Evolutionary conservation across 1,140 invertebrate genomes (phyloP).

Genomic region (Neodiprion fabricii): DNA sequence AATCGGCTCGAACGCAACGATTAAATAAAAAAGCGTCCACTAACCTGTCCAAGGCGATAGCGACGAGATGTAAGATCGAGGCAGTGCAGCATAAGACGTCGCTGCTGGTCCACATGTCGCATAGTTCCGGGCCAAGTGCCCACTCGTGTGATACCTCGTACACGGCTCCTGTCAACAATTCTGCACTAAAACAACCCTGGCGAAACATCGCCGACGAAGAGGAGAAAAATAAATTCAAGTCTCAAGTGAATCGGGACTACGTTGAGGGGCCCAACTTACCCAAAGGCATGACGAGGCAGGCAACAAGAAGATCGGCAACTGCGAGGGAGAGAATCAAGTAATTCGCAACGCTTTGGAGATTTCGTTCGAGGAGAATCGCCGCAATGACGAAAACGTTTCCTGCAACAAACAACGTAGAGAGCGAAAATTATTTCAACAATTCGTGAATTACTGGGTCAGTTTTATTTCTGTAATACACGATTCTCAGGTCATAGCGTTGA

Average conservation of each 20-base stretch:
- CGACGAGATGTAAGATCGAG: slow-evolving; percentile 92
- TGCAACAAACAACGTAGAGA: slow-evolving; percentile 53
- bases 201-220: slow-evolving; percentile 49
- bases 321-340: slow-evolving; percentile 87
- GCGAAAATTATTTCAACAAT: slow-evolving; percentile 19
- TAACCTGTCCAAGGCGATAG: slow-evolving; percentile 92
- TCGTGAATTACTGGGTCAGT: background rate
- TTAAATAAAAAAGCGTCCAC: slow-evolving; percentile 16
- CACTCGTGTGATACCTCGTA: slow-evolving; percentile 68
- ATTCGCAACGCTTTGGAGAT: slow-evolving; percentile 86
- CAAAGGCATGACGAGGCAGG: slow-evolving; percentile 85
- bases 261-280: slow-evolving; percentile 51
- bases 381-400: slow-evolving; percentile 95
- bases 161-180: slow-evolving; percentile 55
- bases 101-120: slow-evolving; percentile 92
- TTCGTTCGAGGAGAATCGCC: slow-evolving; percentile 89
- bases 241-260: no score
- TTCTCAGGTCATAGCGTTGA: no score
- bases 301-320: slow-evolving; percentile 85
- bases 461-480: background rate
- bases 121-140: slow-evolving; percentile 85
- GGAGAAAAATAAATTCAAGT: slow-evolving; percentile 1
- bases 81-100: slow-evolving; percentile 94
- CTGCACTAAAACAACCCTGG: slow-evolving; percentile 51
- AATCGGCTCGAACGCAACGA: no score